phyloP scores from a whole-genome alignment of 2,797 vertebrate genomes.

The Galagoides demidoff region DNA sequence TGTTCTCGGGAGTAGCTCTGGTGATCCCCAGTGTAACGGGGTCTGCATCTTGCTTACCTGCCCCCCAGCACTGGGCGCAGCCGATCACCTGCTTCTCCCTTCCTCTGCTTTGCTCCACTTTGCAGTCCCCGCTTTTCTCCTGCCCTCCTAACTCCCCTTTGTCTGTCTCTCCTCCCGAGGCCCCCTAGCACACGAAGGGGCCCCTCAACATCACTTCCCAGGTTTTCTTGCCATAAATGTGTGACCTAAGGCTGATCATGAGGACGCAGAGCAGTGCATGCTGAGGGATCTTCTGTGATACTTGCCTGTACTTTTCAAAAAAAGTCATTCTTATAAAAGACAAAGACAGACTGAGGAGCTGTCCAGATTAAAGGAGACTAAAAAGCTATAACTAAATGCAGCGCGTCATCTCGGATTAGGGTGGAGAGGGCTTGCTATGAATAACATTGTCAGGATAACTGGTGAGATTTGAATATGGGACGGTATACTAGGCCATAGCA shows the following conservation, averaged over 20 bases:
- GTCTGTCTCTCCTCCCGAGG: not conserved
- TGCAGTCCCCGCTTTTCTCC: not conserved
- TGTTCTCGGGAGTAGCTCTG: not conserved
- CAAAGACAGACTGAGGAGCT: not conserved
- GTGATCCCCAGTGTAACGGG: not conserved
- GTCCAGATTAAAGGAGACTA: not conserved
- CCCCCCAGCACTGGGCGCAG: not conserved
- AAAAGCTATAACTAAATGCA: slow-evolving; percentile 12
- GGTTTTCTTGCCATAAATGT: not conserved
- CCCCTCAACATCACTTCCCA: not conserved
- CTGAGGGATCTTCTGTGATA: not conserved
- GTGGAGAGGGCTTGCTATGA: not conserved
- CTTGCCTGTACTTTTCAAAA: not conserved
- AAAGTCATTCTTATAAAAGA: slow-evolving; percentile 1
- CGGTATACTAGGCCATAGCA: not conserved
- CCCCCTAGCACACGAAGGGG: not conserved
- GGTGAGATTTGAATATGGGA: not conserved
- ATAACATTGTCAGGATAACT: not conserved
- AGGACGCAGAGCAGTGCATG: slow-evolving; percentile 8
- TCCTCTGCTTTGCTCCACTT: not conserved
- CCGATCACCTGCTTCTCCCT: not conserved
- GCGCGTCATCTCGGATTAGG: not conserved
- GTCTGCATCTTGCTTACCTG: not conserved
- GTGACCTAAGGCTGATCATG: not conserved
- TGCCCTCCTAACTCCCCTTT: not conserved